Conservation (phyloP, 2,113 vertebrate species). For the Mus pahari region DNA sequence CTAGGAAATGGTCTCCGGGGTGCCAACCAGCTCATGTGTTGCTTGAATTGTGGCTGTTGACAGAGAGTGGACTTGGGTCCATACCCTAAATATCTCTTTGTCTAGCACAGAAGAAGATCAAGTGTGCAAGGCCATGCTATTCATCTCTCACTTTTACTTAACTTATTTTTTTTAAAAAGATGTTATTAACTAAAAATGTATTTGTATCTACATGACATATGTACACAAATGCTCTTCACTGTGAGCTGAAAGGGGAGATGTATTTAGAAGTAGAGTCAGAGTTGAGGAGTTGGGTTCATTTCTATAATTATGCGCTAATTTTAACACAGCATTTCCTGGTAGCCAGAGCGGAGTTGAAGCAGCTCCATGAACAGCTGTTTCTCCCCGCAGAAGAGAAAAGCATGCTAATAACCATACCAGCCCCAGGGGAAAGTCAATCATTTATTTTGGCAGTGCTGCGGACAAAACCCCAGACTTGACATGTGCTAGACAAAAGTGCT, state of each 20-base stretch:
- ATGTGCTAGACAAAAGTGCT: background rate
- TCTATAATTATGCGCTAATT: slow-evolving; percentile 2
- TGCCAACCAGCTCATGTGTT: background rate
- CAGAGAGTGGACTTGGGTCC: too few species aligned
- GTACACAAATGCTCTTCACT: background rate
- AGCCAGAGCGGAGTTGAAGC: background rate
- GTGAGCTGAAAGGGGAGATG: background rate
- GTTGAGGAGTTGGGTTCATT: slow-evolving; percentile 3
- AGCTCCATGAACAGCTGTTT: background rate
- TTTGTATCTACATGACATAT: background rate
- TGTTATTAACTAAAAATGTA: background rate
- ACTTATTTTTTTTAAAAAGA: background rate
- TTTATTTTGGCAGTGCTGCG: background rate
- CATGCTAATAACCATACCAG: background rate
- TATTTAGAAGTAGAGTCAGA: slow-evolving; percentile 1
- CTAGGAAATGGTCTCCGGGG: background rate
- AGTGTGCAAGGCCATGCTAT: background rate
- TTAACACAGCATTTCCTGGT: background rate
- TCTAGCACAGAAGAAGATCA: background rate
- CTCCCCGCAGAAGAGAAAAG: background rate
- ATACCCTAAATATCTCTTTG: background rate
- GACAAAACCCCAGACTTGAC: background rate
- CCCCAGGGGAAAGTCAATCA: background rate
- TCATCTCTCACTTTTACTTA: background rate
- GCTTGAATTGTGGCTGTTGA: background rate